These are phyloP conservation scores for Drosophila meridionalis DNA, from an alignment of 2,888 invertebrate genomes.

Conservation along the genomic window DNA sequence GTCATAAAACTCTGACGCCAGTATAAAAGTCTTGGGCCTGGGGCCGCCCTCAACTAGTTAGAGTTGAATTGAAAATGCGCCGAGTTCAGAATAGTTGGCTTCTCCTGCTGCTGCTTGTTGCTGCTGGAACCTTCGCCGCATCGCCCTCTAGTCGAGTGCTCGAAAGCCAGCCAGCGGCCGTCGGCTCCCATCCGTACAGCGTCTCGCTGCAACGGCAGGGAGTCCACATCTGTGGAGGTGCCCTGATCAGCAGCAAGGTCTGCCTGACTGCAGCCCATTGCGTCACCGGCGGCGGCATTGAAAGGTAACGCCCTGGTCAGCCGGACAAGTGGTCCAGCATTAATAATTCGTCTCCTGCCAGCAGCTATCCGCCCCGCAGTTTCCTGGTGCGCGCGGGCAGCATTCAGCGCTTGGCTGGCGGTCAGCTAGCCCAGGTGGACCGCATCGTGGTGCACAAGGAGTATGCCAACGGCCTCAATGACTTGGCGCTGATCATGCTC, in stretches of 20 bases:
- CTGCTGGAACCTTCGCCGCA: constrained; percentile 2
- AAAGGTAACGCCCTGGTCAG: constrained; percentile 52
- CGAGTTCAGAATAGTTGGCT: constrained; percentile 7
- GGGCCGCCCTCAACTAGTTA: constrained; percentile 31
- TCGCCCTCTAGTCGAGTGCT: constrained; percentile 45
- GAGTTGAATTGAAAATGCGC: constrained; percentile 23
- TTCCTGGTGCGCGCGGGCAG: constrained; percentile 83
- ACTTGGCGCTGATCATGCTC: constrained; percentile 80
- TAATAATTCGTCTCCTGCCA: not conserved
- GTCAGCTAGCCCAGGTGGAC: constrained; percentile 71
- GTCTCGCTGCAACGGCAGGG: constrained; percentile 78
- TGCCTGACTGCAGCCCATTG: constrained; percentile 82
- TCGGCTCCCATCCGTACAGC: constrained; percentile 84
- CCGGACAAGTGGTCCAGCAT: not conserved
- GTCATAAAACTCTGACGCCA: constrained; percentile 44
- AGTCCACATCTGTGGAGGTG: constrained; percentile 76
- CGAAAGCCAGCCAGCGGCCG: constrained; percentile 74
- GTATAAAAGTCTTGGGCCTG: constrained; percentile 52
- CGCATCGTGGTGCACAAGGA: constrained; percentile 71
- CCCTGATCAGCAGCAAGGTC: constrained; percentile 60
- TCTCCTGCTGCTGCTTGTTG: constrained; percentile 15
- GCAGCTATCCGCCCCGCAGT: constrained; percentile 68
- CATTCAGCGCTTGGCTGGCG: constrained; percentile 74
- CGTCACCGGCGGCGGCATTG: constrained; percentile 66
- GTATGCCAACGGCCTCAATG: constrained; percentile 64